Base-by-base conservation (phyloP, 2,113 vertebrate species). In the Indicator maculatus region DNA sequence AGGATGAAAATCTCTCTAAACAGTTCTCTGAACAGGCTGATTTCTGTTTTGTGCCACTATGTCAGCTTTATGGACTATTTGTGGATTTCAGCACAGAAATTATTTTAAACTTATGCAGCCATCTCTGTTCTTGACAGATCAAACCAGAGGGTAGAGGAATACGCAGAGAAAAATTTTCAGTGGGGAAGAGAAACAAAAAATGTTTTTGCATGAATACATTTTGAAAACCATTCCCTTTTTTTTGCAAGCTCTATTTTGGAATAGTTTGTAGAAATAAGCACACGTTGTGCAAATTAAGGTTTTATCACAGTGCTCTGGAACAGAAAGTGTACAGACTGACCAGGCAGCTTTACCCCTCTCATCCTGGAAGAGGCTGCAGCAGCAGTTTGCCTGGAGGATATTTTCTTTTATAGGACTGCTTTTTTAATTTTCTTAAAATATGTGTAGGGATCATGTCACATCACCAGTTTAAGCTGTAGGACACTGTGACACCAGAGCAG, bases 111-210 rank as follows among this genome's bases (percentile, higher is more conserved):
- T 76, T 52, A 30, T 58, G 41, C 47, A 88, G 41, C 20, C 9
- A 11, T 31, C 16, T 12, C 5, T 38, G 17, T 12, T 66, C 36
- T 33, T 63, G 73, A 19, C 16, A 45, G 39, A 69, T 7, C 36
- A 47, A 83, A 59, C 3, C 31, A 60, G 24, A 74, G 19, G 9
- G 30, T 4, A 70, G 13, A 73, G 27, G 8, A 66, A 69, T 38
- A 53, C 18, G 65, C 5, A 33, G 31, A 55, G 12, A 28, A 5
- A 86, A 41, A 56, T 21, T 56, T 74, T 31, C 24, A 65, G 18
- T 27, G 8, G 0, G 3, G 6, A 1, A 11, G 30, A 28, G 17
- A 36, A 9, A 4, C 1, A 41, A 11, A 38, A 63, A 23, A 8
- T 0, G 0, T 12, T 47, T 71, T 67, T 75, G 3, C 8, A 21